A percentile compares a stretch with the other conserved stretches of the same genome.
Conservation (phyloP, 2,113 vertebrate genomes). For the Ceyx cyanopectus region DNA sequence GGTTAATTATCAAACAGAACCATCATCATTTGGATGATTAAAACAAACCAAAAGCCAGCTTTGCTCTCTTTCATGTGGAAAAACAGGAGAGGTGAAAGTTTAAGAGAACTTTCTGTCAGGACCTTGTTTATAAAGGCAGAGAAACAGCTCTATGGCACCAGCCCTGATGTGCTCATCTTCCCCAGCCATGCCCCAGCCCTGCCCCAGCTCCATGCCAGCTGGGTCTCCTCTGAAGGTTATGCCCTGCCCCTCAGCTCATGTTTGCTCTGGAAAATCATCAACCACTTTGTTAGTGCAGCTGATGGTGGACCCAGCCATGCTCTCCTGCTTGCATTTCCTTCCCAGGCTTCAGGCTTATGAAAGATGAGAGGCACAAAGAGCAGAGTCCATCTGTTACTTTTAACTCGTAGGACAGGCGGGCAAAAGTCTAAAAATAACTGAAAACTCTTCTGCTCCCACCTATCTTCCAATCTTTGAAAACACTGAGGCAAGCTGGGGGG, state of each 20-base stretch:
- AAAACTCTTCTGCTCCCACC: not conserved
- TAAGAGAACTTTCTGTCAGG: not conserved
- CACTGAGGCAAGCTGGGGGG: not conserved
- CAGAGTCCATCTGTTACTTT: conserved; percentile 12
- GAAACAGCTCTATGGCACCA: not conserved
- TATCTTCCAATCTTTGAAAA: conserved; percentile 22
- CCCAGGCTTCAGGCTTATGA: conserved; percentile 22
- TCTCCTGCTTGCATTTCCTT: not conserved
- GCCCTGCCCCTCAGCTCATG: not conserved
- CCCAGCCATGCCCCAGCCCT: not conserved
- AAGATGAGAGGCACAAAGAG: not conserved
- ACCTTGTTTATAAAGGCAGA: not conserved
- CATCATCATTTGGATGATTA: conserved; percentile 29
- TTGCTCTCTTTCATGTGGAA: not conserved
- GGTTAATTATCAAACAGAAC: conserved; percentile 24
- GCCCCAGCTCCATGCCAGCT: not conserved
- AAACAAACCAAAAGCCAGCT: conserved; percentile 6
- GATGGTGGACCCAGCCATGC: not conserved
- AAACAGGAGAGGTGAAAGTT: not conserved
- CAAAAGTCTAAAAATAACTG: conserved; percentile 36
- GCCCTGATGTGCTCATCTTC: not conserved
- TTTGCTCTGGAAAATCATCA: conserved; percentile 50
- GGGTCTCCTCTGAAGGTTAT: not conserved
- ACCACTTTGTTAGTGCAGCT: not conserved
- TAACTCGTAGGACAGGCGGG: not conserved